Evolutionary conservation across 2,888 invertebrate species (phyloP).

Genomic region (Meandrusa payeni): DNA sequence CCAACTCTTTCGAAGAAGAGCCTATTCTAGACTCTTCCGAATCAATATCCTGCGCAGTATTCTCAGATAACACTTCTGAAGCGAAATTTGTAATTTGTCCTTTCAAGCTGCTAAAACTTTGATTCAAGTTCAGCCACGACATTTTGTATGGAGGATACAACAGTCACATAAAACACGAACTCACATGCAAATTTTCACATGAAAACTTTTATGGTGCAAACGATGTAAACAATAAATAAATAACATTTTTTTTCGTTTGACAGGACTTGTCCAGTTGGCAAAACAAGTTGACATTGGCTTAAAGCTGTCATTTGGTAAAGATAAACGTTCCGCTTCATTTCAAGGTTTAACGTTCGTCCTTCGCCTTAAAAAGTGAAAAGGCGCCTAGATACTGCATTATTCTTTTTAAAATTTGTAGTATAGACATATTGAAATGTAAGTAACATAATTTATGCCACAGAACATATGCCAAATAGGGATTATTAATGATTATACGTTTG

Average conservation of each 20-base stretch:
- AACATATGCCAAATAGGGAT: too few relatives aligned
- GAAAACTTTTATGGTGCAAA: constrained; percentile 40
- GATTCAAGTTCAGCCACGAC: constrained; percentile 86
- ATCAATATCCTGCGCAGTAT: constrained; percentile 72
- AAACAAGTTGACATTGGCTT: constrained; percentile 48
- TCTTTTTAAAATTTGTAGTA: too few relatives aligned
- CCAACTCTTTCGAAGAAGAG: constrained; percentile 69
- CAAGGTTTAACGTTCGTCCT: constrained; percentile 15
- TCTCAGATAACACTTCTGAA: constrained; percentile 92
- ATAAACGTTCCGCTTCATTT: constrained; percentile 14
- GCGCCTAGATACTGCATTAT: too few relatives aligned
- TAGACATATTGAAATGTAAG: too few relatives aligned
- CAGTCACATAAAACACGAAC: constrained; percentile 42
- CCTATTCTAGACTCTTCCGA: constrained; percentile 40
- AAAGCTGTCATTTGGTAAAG: too few relatives aligned
- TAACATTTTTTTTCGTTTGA: constrained; percentile 75
- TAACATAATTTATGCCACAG: too few relatives aligned
- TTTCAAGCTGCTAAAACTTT: constrained; percentile 86
- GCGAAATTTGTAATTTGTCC: constrained; percentile 94
- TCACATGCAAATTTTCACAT: constrained; percentile 45
- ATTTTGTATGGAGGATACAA: constrained; percentile 55
- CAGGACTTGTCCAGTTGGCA: constrained; percentile 78
- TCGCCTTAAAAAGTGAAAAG: neutral
- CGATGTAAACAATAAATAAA: constrained; percentile 67
- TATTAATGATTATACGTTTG: too few relatives aligned